Conservation (phyloP, 1,140 invertebrate genomes). For the Bombus ignitus region DNA sequence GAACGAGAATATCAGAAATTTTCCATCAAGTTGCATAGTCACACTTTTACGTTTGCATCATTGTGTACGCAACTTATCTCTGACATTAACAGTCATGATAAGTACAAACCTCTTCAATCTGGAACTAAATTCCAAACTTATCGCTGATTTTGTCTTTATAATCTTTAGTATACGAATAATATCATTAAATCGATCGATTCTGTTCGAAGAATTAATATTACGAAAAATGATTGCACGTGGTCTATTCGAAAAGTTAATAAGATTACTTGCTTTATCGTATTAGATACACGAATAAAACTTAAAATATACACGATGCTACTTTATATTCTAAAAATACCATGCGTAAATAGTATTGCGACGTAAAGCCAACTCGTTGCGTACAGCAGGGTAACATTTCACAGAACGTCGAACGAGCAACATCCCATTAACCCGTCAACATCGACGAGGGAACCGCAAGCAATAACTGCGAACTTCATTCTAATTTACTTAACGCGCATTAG, state of each 20-base stretch:
- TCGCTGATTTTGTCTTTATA: not conserved
- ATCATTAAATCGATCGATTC: no score
- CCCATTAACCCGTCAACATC: not conserved
- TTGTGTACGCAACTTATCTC: not conserved
- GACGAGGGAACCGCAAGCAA: not conserved
- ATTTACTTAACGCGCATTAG: conserved; percentile 26
- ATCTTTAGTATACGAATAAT: no score
- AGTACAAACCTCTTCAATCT: not conserved
- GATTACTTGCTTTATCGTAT: no score
- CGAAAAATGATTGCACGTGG: no score
- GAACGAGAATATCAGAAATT: not conserved
- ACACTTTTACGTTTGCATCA: not conserved
- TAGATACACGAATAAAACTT: no score
- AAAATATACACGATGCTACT: no score
- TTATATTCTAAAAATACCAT: no score
- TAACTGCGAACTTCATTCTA: conserved; percentile 8
- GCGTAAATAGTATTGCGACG: not conserved
- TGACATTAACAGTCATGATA: conserved; percentile 18
- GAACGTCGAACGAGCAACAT: not conserved
- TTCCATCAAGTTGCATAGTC: not conserved
- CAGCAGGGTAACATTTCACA: not conserved
- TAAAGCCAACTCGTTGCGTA: not conserved
- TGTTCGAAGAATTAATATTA: no score
- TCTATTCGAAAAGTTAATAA: no score
- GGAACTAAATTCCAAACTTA: not conserved